Percentiles rank a stretch among this genome's conserved stretches.
These are phyloP conservation scores for Esperia sulphurella DNA, from an alignment of 2,888 invertebrate genomes.

Conservation along the genomic window DNA sequence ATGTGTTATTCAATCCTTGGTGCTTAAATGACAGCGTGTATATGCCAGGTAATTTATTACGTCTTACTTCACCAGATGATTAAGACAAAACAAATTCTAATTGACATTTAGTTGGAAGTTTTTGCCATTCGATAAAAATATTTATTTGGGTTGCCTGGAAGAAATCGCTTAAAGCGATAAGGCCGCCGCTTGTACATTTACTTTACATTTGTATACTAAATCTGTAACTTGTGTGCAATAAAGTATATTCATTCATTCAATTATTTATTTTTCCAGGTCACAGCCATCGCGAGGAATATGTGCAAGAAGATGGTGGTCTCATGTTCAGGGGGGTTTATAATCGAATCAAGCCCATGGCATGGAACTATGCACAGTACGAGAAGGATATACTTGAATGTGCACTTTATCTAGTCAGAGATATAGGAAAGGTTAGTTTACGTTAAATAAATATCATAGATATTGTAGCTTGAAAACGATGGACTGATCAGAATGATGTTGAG, in stretches of 20 bases:
- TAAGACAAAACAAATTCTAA: no score
- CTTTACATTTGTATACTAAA: no score
- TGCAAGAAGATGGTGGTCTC: conserved; percentile 91
- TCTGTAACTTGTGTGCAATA: no score
- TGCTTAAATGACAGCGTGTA: conserved; percentile 83
- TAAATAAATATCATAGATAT: no score
- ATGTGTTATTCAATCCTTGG: conserved; percentile 95
- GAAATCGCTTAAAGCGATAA: no score
- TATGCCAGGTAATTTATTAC: conserved; percentile 77
- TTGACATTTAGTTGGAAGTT: no score
- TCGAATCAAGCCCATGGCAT: conserved; percentile 89
- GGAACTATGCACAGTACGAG: conserved; percentile 96
- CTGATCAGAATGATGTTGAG: no score
- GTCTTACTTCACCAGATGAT: background rate
- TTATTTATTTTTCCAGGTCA: conserved; percentile 64
- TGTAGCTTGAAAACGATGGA: no score
- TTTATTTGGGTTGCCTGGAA: no score
- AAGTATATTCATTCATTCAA: no score
- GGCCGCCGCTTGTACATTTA: no score
- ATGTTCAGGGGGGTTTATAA: conserved; percentile 95
- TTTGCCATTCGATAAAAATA: no score
- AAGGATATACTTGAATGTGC: conserved; percentile 89
- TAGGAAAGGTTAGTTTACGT: conserved; percentile 79
- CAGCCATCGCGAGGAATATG: conserved; percentile 89
- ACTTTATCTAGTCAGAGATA: conserved; percentile 84